Base-by-base conservation (phyloP, 1,140 invertebrate species). In the Brachionus rotundiformis region DNA sequence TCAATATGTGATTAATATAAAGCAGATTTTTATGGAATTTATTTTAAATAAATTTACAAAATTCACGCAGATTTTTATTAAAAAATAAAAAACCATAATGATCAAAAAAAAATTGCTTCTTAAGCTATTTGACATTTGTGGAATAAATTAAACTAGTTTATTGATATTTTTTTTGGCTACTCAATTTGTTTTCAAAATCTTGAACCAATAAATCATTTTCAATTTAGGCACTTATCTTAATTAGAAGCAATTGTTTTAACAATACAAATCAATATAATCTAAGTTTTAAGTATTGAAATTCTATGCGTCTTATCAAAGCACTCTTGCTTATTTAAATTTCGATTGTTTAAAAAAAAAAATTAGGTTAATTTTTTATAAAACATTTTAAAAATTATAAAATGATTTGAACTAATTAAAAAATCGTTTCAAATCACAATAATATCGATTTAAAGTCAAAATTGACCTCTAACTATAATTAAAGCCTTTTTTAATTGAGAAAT, bases 91-190 rank as follows among this genome's bases (percentile, higher is more conserved):
- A 54, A 19, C n/a, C 47, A 54, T 19, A 54, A 19, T 54, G 3
- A 54, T 54, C 39, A 54, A 25, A 16, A 54, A 54, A 54, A 54
- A 54, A 19, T 54, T 54, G 47, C 23, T 54, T 54, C 47, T 54
- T 54, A 54, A 54, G 23, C 19, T 54, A 19, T 54, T 54, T 54
- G 47, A 54, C 47, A 54, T 25, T 54, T 54, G 47, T 23, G 16
- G 47, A 54, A 54, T 54, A 54, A 54, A 54, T 54, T 54, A 54
- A 54, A 54, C 47, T 54, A 16, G 44, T 49, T 49, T 49, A 49
- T 47, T 47, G 11, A 16, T 47, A 49, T 49, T 49, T 49, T 47
- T 49, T 49, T 49, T 16, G 44, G 47, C 47, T 54, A 54, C 47
- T 54, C 3, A 19, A 54, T 54, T 54, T 54, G 23, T 54, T 19